Conservation (phyloP, 1,140 invertebrate species). For the Pseudomyrmex dendroicus region DNA sequence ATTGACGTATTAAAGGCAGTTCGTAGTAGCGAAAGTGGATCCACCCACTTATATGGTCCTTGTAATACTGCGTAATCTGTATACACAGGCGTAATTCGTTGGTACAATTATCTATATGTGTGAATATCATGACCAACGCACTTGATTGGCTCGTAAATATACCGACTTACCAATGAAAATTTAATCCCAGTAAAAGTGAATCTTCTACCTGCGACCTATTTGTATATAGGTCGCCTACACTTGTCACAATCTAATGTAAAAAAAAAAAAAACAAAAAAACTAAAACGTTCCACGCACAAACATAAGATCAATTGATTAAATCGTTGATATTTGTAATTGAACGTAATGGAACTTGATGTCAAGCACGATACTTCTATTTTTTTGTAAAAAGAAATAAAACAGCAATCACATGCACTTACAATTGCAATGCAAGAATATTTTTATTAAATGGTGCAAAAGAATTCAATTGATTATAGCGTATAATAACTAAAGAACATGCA, state of each 20-base stretch:
- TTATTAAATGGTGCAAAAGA: too few species aligned
- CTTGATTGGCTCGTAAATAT: not conserved
- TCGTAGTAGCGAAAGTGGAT: constrained; percentile 28
- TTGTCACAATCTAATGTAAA: not conserved
- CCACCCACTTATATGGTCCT: constrained; percentile 23
- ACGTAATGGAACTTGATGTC: constrained; percentile 3
- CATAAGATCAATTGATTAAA: not conserved
- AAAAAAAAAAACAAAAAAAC: not conserved
- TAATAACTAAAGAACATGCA: too few species aligned
- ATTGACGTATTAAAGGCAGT: constrained; percentile 13
- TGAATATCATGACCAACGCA: not conserved
- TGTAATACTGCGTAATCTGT: not conserved
- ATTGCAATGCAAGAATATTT: too few species aligned
- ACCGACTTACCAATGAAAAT: constrained; percentile 10
- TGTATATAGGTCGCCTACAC: not conserved
- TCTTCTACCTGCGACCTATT: not conserved
- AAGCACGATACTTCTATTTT: too few species aligned
- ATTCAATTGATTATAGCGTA: too few species aligned
- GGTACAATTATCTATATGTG: too few species aligned
- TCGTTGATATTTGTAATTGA: not conserved
- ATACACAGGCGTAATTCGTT: not conserved
- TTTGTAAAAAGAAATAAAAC: too few species aligned
- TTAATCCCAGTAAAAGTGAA: constrained; percentile 11
- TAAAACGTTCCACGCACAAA: not conserved
- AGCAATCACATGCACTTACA: too few species aligned